Evolutionary conservation across 2,888 invertebrate species (phyloP), one percentile per base, ranked within the genome.

Genomic region (Tachystola acroxantha): DNA sequence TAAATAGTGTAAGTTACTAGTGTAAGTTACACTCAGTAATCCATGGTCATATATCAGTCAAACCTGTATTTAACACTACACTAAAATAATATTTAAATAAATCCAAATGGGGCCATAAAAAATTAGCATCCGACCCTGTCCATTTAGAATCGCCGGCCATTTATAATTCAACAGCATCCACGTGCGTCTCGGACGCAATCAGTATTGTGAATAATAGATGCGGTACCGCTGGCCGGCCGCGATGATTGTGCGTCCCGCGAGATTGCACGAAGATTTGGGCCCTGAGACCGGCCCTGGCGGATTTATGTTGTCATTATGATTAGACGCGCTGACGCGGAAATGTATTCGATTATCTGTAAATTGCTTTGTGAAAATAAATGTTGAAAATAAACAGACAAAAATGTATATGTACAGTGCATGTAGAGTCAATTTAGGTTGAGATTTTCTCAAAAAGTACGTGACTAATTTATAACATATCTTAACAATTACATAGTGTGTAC

Each of bases 181-280:
- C 79, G 77, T 82, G 79, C 77, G 75, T 76, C 75, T 80, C 76
- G 77, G 78, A 85, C 86, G 81, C 86, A 87, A 87, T 87, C 86
- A 86, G 79, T 82, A 84, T 82, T 65, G 70, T 87, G 78, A 86
- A 87, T 87, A 82, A 86, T 86, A 68, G 70, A 86, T 85, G 70
- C 43, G 48, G 46, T 48, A 46, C 42, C 46, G 40, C 10, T 34
- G 30, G 14, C 40, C 43, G 28, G 11, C 28, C 3, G 63, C 67
- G 79, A 82, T 82, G 81, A 85, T 80, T 80, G 77, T 65, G 61
- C 57, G 60, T 50, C 68, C 73, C 79, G 72, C 68, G 82, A 84
- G 82, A 86, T 84, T 81, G 61, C 48, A 55, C 49, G 64, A 71
- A 76, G 79, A 80, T 78, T 79, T 76, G 42, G 45, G 41, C 55